Evolutionary conservation across 2,888 invertebrate species (phyloP).

Genomic region (Ectemnius lituratus): DNA sequence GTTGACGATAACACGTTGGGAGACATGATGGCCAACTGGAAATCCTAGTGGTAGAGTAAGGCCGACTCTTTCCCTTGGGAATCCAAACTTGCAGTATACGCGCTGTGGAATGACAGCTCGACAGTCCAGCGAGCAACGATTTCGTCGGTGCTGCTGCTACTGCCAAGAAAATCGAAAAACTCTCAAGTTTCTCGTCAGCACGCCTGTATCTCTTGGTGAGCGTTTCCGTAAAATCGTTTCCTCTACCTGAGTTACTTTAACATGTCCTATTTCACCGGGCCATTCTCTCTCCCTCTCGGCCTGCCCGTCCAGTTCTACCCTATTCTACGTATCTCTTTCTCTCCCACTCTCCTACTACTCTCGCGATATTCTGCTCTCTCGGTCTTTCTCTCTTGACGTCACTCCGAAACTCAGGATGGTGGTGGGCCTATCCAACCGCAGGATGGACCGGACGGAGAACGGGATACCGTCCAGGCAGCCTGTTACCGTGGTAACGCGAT

Average conservation of each 20-base stretch:
- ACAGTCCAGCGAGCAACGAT: slow-evolving; percentile 20
- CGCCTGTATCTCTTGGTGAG: slow-evolving; percentile 23
- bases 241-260: slow-evolving; percentile 29
- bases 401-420: slow-evolving; percentile 44
- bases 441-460: slow-evolving; percentile 53
- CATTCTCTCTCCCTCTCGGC: not conserved
- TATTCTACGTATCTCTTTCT: not conserved
- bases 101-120: slow-evolving; percentile 10
- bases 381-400: slow-evolving; percentile 37
- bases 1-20: slow-evolving; percentile 20
- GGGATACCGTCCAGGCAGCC: slow-evolving; percentile 45
- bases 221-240: slow-evolving; percentile 32
- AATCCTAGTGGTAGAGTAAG: slow-evolving; percentile 11
- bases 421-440: slow-evolving; percentile 56
- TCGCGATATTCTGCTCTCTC: not conserved
- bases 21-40: not conserved
- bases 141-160: slow-evolving; percentile 13
- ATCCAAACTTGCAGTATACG: slow-evolving; percentile 4
- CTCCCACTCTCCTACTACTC: not conserved
- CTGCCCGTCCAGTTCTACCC: not conserved
- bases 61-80: not conserved
- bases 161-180: slow-evolving; percentile 40
- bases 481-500: slow-evolving; percentile 62
- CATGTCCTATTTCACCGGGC: slow-evolving; percentile 8
- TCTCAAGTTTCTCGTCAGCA: slow-evolving; percentile 41